phyloP scores from a whole-genome alignment of 1,140 invertebrate species.

The Drosophila guanche region DNA sequence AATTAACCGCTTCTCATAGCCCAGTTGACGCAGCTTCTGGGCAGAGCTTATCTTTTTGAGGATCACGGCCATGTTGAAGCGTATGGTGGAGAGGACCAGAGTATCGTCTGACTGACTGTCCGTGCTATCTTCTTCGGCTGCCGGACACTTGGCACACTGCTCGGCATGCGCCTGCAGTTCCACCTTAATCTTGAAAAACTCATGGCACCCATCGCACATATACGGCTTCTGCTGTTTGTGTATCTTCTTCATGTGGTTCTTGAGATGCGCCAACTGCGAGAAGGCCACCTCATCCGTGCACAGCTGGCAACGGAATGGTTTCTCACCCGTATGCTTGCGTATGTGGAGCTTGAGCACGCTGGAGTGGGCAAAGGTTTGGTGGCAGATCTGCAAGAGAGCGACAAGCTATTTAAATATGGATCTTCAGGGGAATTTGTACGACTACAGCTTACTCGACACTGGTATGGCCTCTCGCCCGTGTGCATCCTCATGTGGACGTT shows the following conservation, averaged over 20 bases:
- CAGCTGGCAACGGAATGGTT: constrained; percentile 90
- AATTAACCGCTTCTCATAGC: constrained; percentile 91
- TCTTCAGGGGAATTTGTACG: no score
- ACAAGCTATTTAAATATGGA: background rate
- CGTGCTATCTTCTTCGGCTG: constrained; percentile 31
- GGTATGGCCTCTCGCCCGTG: constrained; percentile 91
- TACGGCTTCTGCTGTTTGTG: constrained; percentile 90
- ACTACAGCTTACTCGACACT: constrained; percentile 85
- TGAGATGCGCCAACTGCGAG: constrained; percentile 91
- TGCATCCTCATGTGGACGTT: constrained; percentile 97
- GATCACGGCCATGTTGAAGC: constrained; percentile 90
- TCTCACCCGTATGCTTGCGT: constrained; percentile 90
- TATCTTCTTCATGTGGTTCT: constrained; percentile 92
- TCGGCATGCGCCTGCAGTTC: constrained; percentile 85
- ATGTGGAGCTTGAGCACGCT: constrained; percentile 92
- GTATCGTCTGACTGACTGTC: constrained; percentile 51
- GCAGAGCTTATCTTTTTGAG: constrained; percentile 92
- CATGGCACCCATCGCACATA: constrained; percentile 87
- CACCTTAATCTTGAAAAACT: constrained; percentile 91
- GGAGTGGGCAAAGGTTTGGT: constrained; percentile 92
- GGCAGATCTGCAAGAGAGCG: constrained; percentile 86
- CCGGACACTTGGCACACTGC: constrained; percentile 59
- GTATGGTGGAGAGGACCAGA: constrained; percentile 87
- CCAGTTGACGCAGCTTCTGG: constrained; percentile 89
- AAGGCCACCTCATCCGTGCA: constrained; percentile 89